Conservation (phyloP, 2,888 invertebrate species). For the Cantharis flavilabris region DNA sequence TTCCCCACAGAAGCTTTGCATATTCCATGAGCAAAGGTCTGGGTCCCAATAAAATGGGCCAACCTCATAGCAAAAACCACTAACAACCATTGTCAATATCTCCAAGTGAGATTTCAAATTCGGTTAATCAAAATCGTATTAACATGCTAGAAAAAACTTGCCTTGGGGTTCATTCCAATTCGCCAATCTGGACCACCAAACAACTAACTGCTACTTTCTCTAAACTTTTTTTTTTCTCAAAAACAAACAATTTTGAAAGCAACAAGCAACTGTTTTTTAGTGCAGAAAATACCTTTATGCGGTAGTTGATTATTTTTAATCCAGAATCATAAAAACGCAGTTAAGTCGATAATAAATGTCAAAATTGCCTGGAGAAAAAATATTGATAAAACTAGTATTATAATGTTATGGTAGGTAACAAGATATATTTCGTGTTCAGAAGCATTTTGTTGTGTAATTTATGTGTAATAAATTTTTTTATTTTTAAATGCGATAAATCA, state of each 20-base stretch:
- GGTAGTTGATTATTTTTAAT: neutral
- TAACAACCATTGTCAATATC: neutral
- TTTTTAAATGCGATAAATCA: neutral
- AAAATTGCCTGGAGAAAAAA: neutral
- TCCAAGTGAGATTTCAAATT: neutral
- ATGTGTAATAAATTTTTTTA: neutral
- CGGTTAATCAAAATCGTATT: neutral
- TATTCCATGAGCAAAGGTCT: neutral
- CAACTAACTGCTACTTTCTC: neutral
- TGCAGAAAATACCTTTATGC: neutral
- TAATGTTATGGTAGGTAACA: neutral
- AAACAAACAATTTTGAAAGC: neutral
- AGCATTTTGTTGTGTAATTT: neutral
- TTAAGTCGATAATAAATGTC: neutral
- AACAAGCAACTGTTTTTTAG: neutral
- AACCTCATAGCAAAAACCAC: neutral
- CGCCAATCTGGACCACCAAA: neutral
- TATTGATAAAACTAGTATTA: conserved; percentile 3
- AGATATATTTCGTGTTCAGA: neutral
- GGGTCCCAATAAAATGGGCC: neutral
- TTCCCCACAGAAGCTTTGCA: neutral
- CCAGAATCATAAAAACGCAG: neutral
- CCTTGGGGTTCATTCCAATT: neutral
- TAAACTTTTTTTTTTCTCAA: neutral
- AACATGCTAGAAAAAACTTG: neutral